Conservation (phyloP, 2,113 vertebrate species). For the Hiodon tergisus region DNA sequence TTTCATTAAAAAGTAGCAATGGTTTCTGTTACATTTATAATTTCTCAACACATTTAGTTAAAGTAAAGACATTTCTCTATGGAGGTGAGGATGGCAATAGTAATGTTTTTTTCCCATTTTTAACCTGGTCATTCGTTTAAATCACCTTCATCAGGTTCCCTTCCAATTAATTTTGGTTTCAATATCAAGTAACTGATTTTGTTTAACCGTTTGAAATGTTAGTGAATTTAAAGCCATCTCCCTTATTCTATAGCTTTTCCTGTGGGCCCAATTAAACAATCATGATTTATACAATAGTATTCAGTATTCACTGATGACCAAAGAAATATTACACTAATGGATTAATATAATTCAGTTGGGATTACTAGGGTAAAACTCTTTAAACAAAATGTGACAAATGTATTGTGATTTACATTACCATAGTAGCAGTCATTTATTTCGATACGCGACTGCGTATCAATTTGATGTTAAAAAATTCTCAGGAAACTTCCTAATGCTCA, state of each 20-base stretch:
- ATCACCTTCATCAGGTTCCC: background rate
- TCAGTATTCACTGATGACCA: conserved; percentile 8
- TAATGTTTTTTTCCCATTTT: background rate
- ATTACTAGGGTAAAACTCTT: background rate
- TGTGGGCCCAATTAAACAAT: background rate
- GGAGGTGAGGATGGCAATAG: too few species aligned
- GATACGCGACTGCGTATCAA: background rate
- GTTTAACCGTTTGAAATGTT: background rate
- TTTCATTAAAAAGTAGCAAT: background rate
- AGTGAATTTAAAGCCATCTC: background rate
- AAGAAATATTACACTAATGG: conserved; percentile 11
- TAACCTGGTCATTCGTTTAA: background rate
- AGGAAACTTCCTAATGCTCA: background rate
- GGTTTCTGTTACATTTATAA: background rate
- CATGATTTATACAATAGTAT: background rate
- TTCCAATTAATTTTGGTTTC: too few species aligned
- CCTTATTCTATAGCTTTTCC: background rate
- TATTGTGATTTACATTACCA: background rate
- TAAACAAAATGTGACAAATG: background rate
- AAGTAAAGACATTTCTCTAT: too few species aligned
- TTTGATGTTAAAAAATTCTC: background rate
- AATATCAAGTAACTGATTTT: background rate
- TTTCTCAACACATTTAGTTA: too few species aligned
- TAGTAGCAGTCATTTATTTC: background rate
- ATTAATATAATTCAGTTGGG: background rate